A percentile compares a stretch with the other conserved stretches of the same genome.
Evolutionary conservation across 1,140 invertebrate species (phyloP).

Genomic region (Drosophila simulans): DNA sequence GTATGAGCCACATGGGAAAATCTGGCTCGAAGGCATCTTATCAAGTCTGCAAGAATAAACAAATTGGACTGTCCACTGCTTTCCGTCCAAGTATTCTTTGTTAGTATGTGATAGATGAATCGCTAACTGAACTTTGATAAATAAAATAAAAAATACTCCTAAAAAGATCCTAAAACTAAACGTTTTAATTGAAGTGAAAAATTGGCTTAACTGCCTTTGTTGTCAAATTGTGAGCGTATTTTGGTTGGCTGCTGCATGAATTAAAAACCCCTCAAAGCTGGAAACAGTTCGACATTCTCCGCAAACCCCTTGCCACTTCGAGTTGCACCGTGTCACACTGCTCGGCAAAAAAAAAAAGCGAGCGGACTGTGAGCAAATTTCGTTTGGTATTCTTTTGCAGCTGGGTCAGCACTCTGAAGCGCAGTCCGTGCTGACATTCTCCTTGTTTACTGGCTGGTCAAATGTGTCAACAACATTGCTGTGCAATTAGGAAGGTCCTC

Average conservation of each 20-base stretch:
- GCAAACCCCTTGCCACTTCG: background rate
- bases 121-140: too few species aligned
- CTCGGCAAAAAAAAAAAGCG: constrained; percentile 17
- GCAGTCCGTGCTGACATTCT: constrained; percentile 41
- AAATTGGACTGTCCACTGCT: background rate
- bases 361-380: constrained; percentile 35
- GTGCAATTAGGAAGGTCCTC: constrained; percentile 56
- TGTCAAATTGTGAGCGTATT: background rate
- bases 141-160: too few species aligned
- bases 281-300: background rate
- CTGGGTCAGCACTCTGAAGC: constrained; percentile 44
- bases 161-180: too few species aligned
- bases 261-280: constrained; percentile 1
- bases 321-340: constrained; percentile 12
- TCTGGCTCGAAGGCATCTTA: constrained; percentile 17
- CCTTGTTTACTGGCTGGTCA: constrained; percentile 39
- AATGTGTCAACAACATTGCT: constrained; percentile 63
- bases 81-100: background rate
- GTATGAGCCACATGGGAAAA: constrained; percentile 17
- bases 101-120: too few species aligned
- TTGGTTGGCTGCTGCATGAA: background rate
- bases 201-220: background rate
- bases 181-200: background rate
- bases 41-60: constrained; percentile 7
- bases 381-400: constrained; percentile 35